Evolutionary conservation across 2,797 vertebrate species (phyloP).

Genomic region (Clarias fuscus): DNA sequence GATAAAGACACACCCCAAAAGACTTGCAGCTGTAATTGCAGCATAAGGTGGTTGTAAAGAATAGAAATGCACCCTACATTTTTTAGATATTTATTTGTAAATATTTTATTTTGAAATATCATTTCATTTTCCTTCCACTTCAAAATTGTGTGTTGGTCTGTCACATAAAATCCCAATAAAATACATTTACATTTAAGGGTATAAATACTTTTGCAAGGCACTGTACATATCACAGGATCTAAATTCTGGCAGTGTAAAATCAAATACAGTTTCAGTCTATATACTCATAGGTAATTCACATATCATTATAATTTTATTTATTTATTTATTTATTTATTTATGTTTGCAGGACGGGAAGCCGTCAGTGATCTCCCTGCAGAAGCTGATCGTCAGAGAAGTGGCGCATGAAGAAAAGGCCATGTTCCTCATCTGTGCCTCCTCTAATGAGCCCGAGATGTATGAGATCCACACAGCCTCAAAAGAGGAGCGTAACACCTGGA

Average conservation of each 20-base stretch:
- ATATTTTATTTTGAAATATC: no score
- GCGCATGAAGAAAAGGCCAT: constrained; percentile 86
- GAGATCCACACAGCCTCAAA: constrained; percentile 83
- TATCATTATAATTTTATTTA: neutral
- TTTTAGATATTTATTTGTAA: no score
- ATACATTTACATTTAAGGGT: no score
- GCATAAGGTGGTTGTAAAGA: neutral
- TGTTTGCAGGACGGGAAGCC: constrained; percentile 79
- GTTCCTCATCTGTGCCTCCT: constrained; percentile 86
- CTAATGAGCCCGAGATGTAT: constrained; percentile 85
- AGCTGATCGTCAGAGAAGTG: constrained; percentile 86
- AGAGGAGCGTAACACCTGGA: constrained; percentile 85
- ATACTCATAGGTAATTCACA: neutral
- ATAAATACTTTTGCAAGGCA: no score
- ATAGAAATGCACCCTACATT: no score
- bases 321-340: no score
- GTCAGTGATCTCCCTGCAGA: constrained; percentile 81
- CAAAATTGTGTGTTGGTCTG: no score
- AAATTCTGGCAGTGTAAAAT: neutral
- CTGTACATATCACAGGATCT: no score
- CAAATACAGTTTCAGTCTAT: neutral
- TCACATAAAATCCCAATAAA: no score
- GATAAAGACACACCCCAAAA: neutral
- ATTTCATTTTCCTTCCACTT: no score
- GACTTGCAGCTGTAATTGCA: neutral